These are phyloP conservation scores for Gambelia wislizenii DNA, from an alignment of 2,797 vertebrate species.

Conservation along the genomic window DNA sequence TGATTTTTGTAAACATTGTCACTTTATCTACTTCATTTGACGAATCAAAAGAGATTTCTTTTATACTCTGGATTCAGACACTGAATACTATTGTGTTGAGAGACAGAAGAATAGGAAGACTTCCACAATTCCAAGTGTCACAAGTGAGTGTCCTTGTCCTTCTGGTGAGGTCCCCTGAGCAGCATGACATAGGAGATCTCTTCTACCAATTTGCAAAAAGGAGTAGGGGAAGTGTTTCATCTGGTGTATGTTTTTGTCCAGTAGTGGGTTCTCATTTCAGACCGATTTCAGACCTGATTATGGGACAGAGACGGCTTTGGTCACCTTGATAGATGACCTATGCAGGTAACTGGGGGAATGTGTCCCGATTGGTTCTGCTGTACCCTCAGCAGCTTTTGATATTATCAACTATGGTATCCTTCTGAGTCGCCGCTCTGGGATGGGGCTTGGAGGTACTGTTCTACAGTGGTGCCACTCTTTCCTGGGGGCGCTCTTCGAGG, in stretches of 20 bases:
- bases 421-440: too few species aligned
- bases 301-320: too few species aligned
- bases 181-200: background rate
- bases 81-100: background rate
- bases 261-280: too few species aligned
- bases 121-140: background rate
- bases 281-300: too few species aligned
- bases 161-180: background rate
- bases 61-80: background rate
- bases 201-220: background rate
- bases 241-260: background rate
- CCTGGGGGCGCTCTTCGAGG: too few species aligned
- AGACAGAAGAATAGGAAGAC: background rate
- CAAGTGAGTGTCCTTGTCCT: background rate
- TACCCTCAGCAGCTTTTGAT: too few species aligned
- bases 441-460: too few species aligned
- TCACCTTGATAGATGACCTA: too few species aligned
- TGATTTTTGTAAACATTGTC: slow-evolving; percentile 37
- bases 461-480: too few species aligned
- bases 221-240: background rate
- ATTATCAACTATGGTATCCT: too few species aligned
- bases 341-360: too few species aligned
- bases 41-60: background rate
- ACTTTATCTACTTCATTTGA: background rate
- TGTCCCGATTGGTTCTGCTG: too few species aligned